Percentiles rank a stretch among this genome's conserved stretches.
Evolutionary conservation across 2,888 invertebrate genomes (phyloP).

Genomic region (Drosophila paranaensis): DNA sequence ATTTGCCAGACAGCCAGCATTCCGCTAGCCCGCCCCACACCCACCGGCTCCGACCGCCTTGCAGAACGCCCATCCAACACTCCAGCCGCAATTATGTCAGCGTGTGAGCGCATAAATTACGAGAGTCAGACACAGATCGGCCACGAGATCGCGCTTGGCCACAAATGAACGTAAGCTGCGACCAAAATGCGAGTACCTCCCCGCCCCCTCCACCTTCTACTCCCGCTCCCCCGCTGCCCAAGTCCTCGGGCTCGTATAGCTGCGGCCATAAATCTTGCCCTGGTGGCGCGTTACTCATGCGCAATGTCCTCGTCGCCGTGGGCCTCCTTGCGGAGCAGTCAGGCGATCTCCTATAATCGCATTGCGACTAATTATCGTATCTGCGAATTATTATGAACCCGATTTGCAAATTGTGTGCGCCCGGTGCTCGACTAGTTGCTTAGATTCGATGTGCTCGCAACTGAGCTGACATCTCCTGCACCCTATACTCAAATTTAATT

Average conservation of each 20-base stretch:
- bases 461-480: background rate
- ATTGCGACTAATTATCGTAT: slow-evolving; percentile 83
- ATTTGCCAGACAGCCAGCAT: slow-evolving; percentile 51
- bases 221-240: background rate
- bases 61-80: slow-evolving; percentile 17
- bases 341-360: slow-evolving; percentile 78
- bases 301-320: slow-evolving; percentile 54
- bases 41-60: background rate
- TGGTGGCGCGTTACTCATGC: slow-evolving; percentile 76
- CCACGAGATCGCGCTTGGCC: slow-evolving; percentile 31
- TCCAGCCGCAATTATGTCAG: slow-evolving; percentile 71
- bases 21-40: background rate
- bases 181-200: slow-evolving; percentile 43
- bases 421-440: slow-evolving; percentile 25
- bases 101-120: slow-evolving; percentile 73
- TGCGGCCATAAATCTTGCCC: slow-evolving; percentile 64
- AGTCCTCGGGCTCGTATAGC: slow-evolving; percentile 1
- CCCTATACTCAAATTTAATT: slow-evolving; percentile 11
- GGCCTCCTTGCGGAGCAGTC: slow-evolving; percentile 9
- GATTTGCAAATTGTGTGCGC: slow-evolving; percentile 66
- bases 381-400: slow-evolving; percentile 78
- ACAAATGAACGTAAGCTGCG: slow-evolving; percentile 64
- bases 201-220: background rate
- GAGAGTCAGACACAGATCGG: slow-evolving; percentile 35
- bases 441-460: slow-evolving; percentile 40